Evolutionary conservation across 2,113 vertebrate species (phyloP), one percentile per base, ranked within the genome.

Genomic region (Uria aalge): DNA sequence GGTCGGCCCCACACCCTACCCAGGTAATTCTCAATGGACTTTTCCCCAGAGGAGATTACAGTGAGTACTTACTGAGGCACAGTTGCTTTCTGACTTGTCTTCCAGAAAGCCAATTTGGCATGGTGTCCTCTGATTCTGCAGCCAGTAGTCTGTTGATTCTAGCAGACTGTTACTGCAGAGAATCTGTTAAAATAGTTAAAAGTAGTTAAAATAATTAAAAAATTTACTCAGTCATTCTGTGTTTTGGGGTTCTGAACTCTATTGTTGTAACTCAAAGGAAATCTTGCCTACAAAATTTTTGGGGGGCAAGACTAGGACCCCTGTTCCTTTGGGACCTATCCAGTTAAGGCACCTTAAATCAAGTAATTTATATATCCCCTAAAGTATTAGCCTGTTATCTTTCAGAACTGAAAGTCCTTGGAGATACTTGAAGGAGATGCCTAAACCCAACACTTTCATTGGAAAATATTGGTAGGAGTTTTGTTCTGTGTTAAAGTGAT

Each of bases 131-230:
- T 99, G 98, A 71, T 99, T 99, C 97, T 98, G 99, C 88, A 99
- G 95, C 99, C 99, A 99, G 98, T 99, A 99, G 92, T 99, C 99
- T 14, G 98, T 98, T 22, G 99, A 99, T 95, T 99, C 99, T 92
- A 99, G 98, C 75, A 99, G 92, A 81, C 98, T 99, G 86, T 98
- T 99, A 84, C 98, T 98, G 98, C 99, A 98, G 94, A 99, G 98
- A 78, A 99, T 98, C 99, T 99, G 98, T 92, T 80, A 90, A 96
- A 96, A 98, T 5, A 94, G n/a, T 98, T 88, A 93, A 88, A 92
- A 91, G 85, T 17, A 48, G 69, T 95, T 92, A 89, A 87, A 92
- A 92, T 47, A 19, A 63, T 77, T 23, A 1, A 8, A 67, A 40
- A 32, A 48, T 12, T 47, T 86, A 74, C 62, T 94, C 56, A 94